Evolutionary conservation across 2,888 invertebrate genomes (phyloP).

Genomic region (Minunthozetes semirufus): DNA sequence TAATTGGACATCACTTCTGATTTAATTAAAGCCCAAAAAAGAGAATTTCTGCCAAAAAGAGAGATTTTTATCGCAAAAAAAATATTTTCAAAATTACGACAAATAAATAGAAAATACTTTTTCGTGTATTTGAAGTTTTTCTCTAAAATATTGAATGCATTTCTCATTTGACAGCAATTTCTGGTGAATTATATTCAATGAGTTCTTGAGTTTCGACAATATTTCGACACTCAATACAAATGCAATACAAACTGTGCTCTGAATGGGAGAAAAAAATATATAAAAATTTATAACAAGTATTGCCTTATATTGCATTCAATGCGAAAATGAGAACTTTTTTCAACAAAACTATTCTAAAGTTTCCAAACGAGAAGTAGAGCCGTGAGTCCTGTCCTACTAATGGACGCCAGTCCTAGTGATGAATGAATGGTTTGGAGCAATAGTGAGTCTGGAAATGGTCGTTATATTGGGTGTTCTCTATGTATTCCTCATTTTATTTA

Average conservation of each 20-base stretch:
- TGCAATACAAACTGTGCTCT: neutral
- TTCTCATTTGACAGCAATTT: no score
- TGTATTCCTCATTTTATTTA: neutral
- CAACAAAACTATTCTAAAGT: neutral
- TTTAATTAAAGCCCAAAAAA: conserved; percentile 11
- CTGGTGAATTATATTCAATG: neutral
- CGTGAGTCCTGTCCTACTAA: neutral
- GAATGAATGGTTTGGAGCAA: neutral
- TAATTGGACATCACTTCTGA: conserved; percentile 14
- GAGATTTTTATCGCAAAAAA: neutral
- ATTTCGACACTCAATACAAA: conserved; percentile 12
- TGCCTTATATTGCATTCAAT: neutral
- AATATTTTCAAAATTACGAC: neutral
- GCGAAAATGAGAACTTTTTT: neutral
- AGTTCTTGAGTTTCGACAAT: conserved; percentile 9
- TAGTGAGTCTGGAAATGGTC: neutral
- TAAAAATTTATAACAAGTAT: neutral
- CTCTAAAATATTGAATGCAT: neutral
- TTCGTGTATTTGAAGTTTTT: neutral
- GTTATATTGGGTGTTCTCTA: neutral
- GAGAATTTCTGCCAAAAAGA: neutral
- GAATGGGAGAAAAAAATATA: neutral
- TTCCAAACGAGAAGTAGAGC: neutral
- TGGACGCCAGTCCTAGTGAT: neutral
- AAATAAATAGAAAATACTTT: neutral